A percentile compares a stretch with the other conserved stretches of the same genome.
Evolutionary conservation across 2,888 invertebrate genomes (phyloP).

Genomic region (Philhelius pedissequus): DNA sequence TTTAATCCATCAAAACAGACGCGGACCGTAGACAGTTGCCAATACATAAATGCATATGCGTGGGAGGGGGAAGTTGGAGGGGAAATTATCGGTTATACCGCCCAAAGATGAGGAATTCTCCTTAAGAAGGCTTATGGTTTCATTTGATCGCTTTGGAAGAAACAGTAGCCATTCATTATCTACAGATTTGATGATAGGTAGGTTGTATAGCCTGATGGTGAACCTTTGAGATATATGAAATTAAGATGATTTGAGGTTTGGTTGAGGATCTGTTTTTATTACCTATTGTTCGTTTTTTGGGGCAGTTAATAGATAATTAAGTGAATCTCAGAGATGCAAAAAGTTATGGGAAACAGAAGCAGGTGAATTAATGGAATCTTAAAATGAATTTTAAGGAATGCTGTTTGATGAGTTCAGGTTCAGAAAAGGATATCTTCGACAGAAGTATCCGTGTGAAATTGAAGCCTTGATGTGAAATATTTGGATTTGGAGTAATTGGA

Average conservation of each 20-base stretch:
- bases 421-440: not conserved
- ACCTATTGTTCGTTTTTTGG: conserved; percentile 9
- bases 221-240: conserved; percentile 61
- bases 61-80: conserved; percentile 3
- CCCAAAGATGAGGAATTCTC: conserved; percentile 13
- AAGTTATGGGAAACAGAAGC: conserved; percentile 46
- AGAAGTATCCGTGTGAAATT: not conserved
- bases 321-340: conserved; percentile 41
- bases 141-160: conserved; percentile 8
- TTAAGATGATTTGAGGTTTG: conserved; percentile 64
- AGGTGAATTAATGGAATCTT: conserved; percentile 35
- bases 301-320: conserved; percentile 47
- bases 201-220: conserved; percentile 16
- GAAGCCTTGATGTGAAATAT: not conserved
- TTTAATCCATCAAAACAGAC: conserved; percentile 4
- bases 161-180: conserved; percentile 67
- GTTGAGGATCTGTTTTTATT: not conserved
- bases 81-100: not conserved
- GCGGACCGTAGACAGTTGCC: conserved; percentile 11
- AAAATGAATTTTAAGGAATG: not conserved
- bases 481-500: not conserved
- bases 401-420: not conserved
- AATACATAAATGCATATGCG: not conserved
- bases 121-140: conserved; percentile 26
- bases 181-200: conserved; percentile 39